phyloP scores from a whole-genome alignment of 2,797 vertebrate genomes.

The Thripadectes ignobilis region DNA sequence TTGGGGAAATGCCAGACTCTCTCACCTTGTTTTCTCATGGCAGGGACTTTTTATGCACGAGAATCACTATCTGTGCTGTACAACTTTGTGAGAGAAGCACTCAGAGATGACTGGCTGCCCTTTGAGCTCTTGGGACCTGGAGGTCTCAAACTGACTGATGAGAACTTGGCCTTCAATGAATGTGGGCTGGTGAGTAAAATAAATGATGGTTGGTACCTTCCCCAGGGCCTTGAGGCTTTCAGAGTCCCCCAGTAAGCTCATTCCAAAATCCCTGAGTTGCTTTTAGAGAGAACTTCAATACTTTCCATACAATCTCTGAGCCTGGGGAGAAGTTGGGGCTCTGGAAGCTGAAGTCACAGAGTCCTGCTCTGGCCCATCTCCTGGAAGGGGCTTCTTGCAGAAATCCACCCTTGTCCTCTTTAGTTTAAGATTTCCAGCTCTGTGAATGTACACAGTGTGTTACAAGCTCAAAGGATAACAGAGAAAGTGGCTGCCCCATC shows the following conservation, averaged over 20 bases:
- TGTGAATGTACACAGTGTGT: fast-evolving
- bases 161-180: constrained; percentile 85
- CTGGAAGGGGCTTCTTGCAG: not conserved
- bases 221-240: not conserved
- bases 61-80: constrained; percentile 85
- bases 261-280: not conserved
- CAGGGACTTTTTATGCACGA: constrained; percentile 93
- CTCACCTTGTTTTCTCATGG: not conserved
- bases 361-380: not conserved
- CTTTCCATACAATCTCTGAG: not conserved
- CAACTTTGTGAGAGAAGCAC: constrained; percentile 84
- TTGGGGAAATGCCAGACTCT: not conserved
- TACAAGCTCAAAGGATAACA: fast-evolving
- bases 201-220: not conserved
- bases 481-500: not conserved
- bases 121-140: constrained; percentile 91
- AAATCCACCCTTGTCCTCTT: not conserved
- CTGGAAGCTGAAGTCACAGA: too few species aligned
- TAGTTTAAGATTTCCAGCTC: fast-evolving
- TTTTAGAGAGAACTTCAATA: not conserved
- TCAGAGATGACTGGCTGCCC: constrained; percentile 91
- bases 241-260: not conserved
- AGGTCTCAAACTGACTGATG: constrained; percentile 85
- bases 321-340: not conserved
- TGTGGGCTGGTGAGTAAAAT: constrained; percentile 86